Conservation (phyloP, 1,140 invertebrate genomes). For the Drosophila quadrilineata region DNA sequence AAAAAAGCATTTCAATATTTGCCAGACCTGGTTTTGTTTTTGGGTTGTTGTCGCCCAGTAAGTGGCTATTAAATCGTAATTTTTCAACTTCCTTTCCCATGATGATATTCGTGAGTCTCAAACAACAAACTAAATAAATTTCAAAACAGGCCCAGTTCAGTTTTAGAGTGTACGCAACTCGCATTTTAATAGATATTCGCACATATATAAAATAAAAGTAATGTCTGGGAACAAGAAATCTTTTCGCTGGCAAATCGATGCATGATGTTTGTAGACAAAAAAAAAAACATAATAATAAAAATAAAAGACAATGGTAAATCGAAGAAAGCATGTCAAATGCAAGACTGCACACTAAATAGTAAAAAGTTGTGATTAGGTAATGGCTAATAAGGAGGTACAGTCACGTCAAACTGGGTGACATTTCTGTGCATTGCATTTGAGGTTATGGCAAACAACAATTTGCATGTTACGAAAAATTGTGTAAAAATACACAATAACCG, state of each 20-base stretch:
- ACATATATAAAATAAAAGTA: constrained; percentile 41
- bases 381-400: constrained; percentile 64
- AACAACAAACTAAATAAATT: not conserved
- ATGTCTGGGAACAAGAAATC: constrained; percentile 50
- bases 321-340: constrained; percentile 23
- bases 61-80: constrained; percentile 49
- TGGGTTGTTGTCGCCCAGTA: constrained; percentile 29
- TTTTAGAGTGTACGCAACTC: constrained; percentile 33
- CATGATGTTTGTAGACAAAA: constrained; percentile 5
- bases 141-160: constrained; percentile 33
- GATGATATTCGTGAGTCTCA: constrained; percentile 13
- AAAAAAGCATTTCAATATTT: constrained; percentile 19
- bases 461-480: constrained; percentile 58
- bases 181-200: constrained; percentile 62
- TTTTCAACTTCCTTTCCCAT: constrained; percentile 69
- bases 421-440: constrained; percentile 30
- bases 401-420: constrained; percentile 52
- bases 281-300: constrained; percentile 6
- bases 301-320: not conserved
- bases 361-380: constrained; percentile 68
- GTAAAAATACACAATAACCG: constrained; percentile 25
- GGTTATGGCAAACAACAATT: constrained; percentile 56
- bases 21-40: constrained; percentile 19
- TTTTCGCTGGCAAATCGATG: constrained; percentile 25
- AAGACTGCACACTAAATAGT: constrained; percentile 29